A percentile compares a stretch with the other conserved stretches of the same genome.
Conservation (phyloP, 2,113 vertebrate genomes). For the Tachysurus vachellii region DNA sequence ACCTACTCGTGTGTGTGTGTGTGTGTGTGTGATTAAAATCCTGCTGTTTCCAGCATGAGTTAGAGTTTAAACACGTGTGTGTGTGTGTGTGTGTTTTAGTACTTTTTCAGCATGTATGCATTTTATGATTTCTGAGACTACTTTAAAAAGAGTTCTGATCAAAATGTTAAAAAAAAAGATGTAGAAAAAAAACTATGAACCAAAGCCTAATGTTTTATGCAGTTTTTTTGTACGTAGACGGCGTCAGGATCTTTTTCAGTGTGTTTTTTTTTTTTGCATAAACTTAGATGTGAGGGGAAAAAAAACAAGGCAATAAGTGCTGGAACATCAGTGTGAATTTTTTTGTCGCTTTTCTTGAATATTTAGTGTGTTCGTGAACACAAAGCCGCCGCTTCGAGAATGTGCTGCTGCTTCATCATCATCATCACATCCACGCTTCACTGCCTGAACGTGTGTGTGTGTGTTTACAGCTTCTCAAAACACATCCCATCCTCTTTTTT, state of each 20-base stretch:
- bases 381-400: conserved; percentile 69
- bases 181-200: conserved; percentile 71
- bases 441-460: conserved; percentile 51
- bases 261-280: neutral
- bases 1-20: conserved; percentile 58
- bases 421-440: conserved; percentile 30
- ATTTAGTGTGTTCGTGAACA: conserved; percentile 60
- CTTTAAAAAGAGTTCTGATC: conserved; percentile 32
- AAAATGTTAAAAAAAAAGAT: conserved; percentile 15
- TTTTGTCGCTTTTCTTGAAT: conserved; percentile 41
- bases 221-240: conserved; percentile 74
- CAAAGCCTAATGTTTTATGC: conserved; percentile 86
- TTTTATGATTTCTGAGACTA: conserved; percentile 9
- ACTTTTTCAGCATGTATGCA: conserved; percentile 40
- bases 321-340: conserved; percentile 66
- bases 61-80: conserved; percentile 14
- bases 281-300: conserved; percentile 12
- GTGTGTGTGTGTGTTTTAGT: conserved; percentile 40
- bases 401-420: conserved; percentile 56
- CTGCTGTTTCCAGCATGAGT: conserved; percentile 45
- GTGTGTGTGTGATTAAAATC: conserved; percentile 10
- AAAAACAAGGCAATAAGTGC: conserved; percentile 68
- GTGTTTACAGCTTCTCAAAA: conserved; percentile 45
- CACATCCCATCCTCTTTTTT: conserved; percentile 49
- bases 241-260: conserved; percentile 50